A percentile compares a stretch with the other conserved stretches of the same genome.
These are phyloP conservation scores for Salminus brasiliensis DNA, from an alignment of 2,113 vertebrate genomes.

Conservation along the genomic window DNA sequence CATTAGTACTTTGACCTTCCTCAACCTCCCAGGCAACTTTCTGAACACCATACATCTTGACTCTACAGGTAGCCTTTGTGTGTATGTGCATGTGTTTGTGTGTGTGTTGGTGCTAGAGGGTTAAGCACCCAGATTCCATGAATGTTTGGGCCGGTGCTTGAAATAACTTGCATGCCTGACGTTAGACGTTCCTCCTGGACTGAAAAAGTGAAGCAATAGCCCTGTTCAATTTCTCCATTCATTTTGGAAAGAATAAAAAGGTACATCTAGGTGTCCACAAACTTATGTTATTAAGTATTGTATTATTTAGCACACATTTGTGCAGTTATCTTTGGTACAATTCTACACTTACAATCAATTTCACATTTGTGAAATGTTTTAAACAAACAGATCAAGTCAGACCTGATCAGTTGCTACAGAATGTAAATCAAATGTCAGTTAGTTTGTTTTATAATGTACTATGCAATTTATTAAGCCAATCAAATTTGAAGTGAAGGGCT, in stretches of 20 bases:
- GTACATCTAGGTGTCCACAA: neutral
- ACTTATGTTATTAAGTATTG: neutral
- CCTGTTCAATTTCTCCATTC: neutral
- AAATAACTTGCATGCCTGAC: slow-evolving; percentile 6
- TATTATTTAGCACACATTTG: neutral
- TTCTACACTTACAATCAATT: too few species aligned
- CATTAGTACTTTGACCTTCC: neutral
- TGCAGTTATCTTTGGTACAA: too few species aligned
- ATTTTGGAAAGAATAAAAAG: neutral
- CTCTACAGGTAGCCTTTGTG: neutral
- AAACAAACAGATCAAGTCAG: too few species aligned
- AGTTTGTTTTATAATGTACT: too few species aligned
- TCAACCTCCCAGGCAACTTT: neutral
- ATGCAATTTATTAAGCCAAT: too few species aligned
- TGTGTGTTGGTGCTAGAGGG: neutral
- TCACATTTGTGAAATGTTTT: too few species aligned
- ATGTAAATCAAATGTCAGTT: too few species aligned
- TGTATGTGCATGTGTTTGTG: neutral
- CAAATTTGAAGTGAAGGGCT: too few species aligned
- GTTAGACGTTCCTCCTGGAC: neutral
- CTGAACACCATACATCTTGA: neutral
- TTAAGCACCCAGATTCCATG: neutral
- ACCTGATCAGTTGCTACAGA: too few species aligned
- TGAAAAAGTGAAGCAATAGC: neutral
- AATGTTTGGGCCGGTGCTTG: neutral